These are phyloP conservation scores for Drosophila lacertosa DNA, from an alignment of 1,140 invertebrate species.

Conservation along the genomic window DNA sequence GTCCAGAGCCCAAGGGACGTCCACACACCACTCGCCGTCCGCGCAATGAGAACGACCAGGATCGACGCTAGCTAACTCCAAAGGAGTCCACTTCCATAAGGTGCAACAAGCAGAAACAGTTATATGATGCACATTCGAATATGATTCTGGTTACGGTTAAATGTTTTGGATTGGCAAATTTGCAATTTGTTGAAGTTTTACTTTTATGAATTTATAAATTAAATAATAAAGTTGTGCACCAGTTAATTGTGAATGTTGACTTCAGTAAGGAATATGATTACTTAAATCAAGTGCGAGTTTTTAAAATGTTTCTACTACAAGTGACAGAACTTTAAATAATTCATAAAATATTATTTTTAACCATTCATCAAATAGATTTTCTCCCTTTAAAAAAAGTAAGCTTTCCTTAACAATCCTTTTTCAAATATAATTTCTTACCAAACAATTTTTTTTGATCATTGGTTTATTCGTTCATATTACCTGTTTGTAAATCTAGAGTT, in stretches of 20 bases:
- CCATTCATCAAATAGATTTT: no score
- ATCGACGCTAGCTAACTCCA: conserved; percentile 69
- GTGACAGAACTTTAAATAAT: no score
- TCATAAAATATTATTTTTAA: no score
- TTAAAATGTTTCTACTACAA: no score
- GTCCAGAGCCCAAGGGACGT: conserved; percentile 71
- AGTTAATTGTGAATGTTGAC: background rate
- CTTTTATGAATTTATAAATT: conserved; percentile 45
- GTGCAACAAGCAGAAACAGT: conserved; percentile 51
- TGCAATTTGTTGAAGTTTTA: conserved; percentile 76
- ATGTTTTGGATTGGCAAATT: conserved; percentile 62
- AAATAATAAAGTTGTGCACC: conserved; percentile 6
- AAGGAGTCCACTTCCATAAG: conserved; percentile 15
- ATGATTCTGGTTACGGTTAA: conserved; percentile 63
- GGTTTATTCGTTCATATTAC: conserved; percentile 63
- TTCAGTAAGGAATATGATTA: no score
- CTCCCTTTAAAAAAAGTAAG: no score
- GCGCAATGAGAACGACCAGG: conserved; percentile 59
- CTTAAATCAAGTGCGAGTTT: no score
- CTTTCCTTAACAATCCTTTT: no score
- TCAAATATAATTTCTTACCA: background rate
- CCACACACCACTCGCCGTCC: conserved; percentile 73
- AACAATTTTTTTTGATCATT: conserved; percentile 60
- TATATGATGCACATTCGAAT: conserved; percentile 27
- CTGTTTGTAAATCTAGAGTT: conserved; percentile 63